Base-by-base conservation (phyloP, 2,113 vertebrate genomes). In the Tyto alba region DNA sequence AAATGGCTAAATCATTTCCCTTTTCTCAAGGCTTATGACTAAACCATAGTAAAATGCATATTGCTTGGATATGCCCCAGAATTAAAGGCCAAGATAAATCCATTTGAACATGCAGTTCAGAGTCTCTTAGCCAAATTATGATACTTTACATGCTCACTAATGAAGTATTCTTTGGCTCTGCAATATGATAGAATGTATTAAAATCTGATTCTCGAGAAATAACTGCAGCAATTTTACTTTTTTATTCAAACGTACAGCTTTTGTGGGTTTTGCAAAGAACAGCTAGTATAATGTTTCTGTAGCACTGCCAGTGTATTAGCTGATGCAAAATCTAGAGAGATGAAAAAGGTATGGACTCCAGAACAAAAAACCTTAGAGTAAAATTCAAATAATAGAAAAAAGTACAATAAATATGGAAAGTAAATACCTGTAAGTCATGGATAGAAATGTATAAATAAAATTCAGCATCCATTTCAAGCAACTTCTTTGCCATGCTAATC, bases 81-180 rank as follows among this genome's bases (percentile, higher is more conserved):
- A 43, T 43, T n/a, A 43, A 8, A 75, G 36, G 50, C 90, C 88
- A 91, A 74, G n/a, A 81, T 40, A 88, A 93, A 95, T 45, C n/a
- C 60, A 67, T 71, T 62, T 67, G 14, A 88, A 82, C 18, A 30
- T 34, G 29, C 6, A 74, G 16, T 53, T 74, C 82, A 67, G 32
- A 75, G 21, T 48, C 16, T 74, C 23, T 40, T 60, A 82, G 73
- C 55, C 52, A 91, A 85, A 74, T 16, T 66, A 19, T 43, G 21
- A 18, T 56, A 40, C 26, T 69, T 75, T 14, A 23, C 9, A 13
- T 25, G 21, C 27, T 85, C 34, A 57, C 12, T 62, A 85, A 76
- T 66, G 11, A 53, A 45, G 16, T 57, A 3, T 43, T 64, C 19
- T 60, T 81, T 87, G 81, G 22, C 59, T 81, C 23, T 86, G 56